These are phyloP conservation scores for Caenorhabditis sp. DNA, from an alignment of 2,888 invertebrate genomes.

Conservation along the genomic window DNA sequence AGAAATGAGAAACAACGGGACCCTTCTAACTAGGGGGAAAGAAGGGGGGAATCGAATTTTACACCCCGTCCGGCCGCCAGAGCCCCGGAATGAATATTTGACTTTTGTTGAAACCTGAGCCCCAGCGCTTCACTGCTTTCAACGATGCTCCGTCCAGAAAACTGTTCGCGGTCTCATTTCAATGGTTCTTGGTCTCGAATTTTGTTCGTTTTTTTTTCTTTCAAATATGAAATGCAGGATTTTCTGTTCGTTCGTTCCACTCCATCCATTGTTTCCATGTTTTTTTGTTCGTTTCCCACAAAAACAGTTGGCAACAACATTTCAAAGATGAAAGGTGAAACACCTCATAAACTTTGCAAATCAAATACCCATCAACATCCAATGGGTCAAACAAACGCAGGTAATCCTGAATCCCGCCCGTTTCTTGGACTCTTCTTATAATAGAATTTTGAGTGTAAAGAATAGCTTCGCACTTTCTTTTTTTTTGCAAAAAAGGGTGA, in stretches of 20 bases:
- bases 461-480: too few relatives aligned
- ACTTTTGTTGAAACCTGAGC: constrained; percentile 57
- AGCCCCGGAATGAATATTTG: constrained; percentile 55
- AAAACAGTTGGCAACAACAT: too few relatives aligned
- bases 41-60: constrained; percentile 62
- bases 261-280: too few relatives aligned
- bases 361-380: too few relatives aligned
- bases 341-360: neutral
- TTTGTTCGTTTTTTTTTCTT: constrained; percentile 13
- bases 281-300: too few relatives aligned
- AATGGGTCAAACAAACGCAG: too few relatives aligned
- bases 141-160: neutral
- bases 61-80: constrained; percentile 31
- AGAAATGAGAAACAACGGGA: constrained; percentile 38
- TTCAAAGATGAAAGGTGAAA: neutral
- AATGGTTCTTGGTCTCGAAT: neutral
- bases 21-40: constrained; percentile 46
- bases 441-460: constrained; percentile 26
- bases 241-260: too few relatives aligned
- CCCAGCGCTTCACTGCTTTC: constrained; percentile 17
- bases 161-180: neutral
- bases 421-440: constrained; percentile 7
- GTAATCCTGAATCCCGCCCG: too few relatives aligned
- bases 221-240: too few relatives aligned
- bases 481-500: constrained; percentile 28